Conservation (phyloP, 2,113 vertebrate species). For the Saguinus imperator region DNA sequence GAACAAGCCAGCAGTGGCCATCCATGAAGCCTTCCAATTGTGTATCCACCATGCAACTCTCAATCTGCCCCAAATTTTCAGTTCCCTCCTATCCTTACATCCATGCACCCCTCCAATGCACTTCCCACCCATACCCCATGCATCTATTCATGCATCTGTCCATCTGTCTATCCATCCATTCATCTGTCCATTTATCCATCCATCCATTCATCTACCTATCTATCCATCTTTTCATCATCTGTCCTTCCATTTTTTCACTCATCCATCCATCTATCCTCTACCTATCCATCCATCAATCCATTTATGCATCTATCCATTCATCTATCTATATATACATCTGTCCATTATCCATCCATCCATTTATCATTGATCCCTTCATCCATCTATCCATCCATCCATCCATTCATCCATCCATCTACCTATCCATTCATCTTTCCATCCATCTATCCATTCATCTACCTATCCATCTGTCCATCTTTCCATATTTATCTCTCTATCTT, state of each 20-base stretch:
- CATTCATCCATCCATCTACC: background rate
- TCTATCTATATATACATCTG: too few species aligned
- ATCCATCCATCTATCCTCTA: background rate
- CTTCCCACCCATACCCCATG: background rate
- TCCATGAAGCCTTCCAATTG: background rate
- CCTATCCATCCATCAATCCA: rapidly evolving
- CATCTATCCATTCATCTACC: too few species aligned
- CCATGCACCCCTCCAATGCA: too few species aligned
- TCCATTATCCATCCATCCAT: background rate
- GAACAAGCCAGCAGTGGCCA: background rate
- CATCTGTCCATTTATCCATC: too few species aligned
- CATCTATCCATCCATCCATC: too few species aligned
- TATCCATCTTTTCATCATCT: background rate
- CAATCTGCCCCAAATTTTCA: too few species aligned
- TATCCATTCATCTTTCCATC: rapidly evolving
- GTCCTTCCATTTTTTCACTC: background rate
- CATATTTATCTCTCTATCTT: background rate
- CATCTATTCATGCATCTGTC: too few species aligned
- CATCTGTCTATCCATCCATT: too few species aligned
- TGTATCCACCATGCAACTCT: background rate
- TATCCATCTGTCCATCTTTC: too few species aligned
- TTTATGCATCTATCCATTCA: rapidly evolving
- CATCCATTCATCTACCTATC: background rate
- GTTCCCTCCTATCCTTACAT: too few species aligned
- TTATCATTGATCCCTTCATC: too few species aligned